These are phyloP conservation scores for Beris morrisii DNA, from an alignment of 2,888 invertebrate genomes.

Conservation along the genomic window DNA sequence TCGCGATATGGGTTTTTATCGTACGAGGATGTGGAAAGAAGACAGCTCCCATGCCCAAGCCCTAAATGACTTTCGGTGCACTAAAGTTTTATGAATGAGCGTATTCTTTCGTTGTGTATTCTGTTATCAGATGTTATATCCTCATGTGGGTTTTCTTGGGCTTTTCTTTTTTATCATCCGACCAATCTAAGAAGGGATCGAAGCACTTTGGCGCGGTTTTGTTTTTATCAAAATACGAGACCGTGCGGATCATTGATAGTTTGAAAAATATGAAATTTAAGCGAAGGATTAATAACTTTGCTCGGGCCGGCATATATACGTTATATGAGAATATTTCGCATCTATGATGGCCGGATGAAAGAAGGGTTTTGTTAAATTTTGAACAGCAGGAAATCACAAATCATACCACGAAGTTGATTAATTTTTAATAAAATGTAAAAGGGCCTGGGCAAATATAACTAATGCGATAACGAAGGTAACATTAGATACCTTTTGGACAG, in stretches of 20 bases:
- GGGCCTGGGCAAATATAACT: conserved; percentile 20
- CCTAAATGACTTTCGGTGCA: conserved; percentile 1
- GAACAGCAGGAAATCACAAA: conserved; percentile 53
- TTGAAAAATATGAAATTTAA: conserved; percentile 24
- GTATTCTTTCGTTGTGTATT: not conserved
- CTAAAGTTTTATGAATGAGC: conserved; percentile 5
- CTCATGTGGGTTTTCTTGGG: not conserved
- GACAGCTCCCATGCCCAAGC: not conserved
- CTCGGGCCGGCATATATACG: conserved; percentile 4
- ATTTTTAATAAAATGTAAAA: conserved; percentile 47
- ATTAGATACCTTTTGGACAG: no score
- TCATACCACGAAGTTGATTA: conserved; percentile 51
- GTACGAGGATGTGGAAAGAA: not conserved
- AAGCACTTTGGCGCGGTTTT: not conserved
- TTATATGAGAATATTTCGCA: not conserved
- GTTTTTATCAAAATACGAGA: not conserved
- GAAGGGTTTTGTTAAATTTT: conserved; percentile 34
- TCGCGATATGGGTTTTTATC: no score
- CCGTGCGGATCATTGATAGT: not conserved
- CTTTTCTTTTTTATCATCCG: not conserved
- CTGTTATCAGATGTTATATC: no score
- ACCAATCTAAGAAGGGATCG: not conserved
- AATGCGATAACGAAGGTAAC: no score
- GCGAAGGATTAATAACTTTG: conserved; percentile 24
- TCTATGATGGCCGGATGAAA: conserved; percentile 42